A percentile compares a stretch with the other conserved stretches of the same genome.
Evolutionary conservation across 2,113 vertebrate species (phyloP).

Genomic region (Zosterops hypoxanthus): DNA sequence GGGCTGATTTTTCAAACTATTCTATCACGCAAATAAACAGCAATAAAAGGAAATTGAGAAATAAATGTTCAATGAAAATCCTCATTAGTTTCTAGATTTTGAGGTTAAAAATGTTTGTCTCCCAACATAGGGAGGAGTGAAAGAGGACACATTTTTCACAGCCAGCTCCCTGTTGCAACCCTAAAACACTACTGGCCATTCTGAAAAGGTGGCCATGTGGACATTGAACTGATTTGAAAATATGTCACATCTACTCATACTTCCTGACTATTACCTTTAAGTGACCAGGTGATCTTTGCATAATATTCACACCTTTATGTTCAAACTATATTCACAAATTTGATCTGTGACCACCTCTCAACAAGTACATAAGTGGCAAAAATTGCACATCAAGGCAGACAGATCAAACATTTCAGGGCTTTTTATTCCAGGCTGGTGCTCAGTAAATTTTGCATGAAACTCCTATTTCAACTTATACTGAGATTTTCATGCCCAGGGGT

Average conservation of each 20-base stretch:
- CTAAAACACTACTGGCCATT: not conserved
- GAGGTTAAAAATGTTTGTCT: not conserved
- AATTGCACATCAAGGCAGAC: not conserved
- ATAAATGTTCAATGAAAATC: not conserved
- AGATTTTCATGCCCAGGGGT: not conserved
- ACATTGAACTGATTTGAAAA: not conserved
- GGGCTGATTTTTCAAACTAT: not conserved
- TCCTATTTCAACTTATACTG: not conserved
- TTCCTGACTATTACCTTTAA: not conserved
- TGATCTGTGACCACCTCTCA: not conserved
- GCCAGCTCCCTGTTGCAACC: not conserved
- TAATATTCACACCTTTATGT: not conserved
- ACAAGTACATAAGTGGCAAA: not conserved
- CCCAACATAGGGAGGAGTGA: fast-evolving
- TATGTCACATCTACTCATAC: not conserved
- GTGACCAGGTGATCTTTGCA: not conserved
- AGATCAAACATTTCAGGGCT: not conserved
- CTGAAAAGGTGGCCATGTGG: not conserved
- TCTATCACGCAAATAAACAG: not conserved
- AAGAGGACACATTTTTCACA: not conserved
- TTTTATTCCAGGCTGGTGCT: not conserved
- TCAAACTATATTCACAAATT: not conserved
- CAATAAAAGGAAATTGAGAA: not conserved
- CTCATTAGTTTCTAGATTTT: not conserved
- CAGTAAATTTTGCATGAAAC: not conserved